Percentiles rank a stretch among this genome's conserved stretches.
Evolutionary conservation across 2,797 vertebrate species (phyloP).

Genomic region (Phylloscopus collybita): DNA sequence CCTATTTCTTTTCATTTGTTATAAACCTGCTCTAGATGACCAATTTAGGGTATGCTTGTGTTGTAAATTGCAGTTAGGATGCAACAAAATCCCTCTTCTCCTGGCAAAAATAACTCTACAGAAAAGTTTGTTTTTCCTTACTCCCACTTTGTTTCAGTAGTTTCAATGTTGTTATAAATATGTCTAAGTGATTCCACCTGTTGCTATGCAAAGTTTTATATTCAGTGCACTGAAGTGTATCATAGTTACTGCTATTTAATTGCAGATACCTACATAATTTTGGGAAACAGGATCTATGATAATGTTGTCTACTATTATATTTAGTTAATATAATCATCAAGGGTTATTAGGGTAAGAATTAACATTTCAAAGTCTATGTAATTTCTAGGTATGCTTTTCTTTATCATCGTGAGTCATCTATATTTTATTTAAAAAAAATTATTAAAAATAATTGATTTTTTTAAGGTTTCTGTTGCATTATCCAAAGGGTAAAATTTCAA

Average conservation of each 20-base stretch:
- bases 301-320: neutral
- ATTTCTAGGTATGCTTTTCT: neutral
- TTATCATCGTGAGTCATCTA: neutral
- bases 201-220: neutral
- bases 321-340: neutral
- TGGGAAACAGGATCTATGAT: neutral
- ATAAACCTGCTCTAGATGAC: neutral
- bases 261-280: neutral
- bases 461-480: neutral
- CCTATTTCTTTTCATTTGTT: neutral
- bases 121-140: neutral
- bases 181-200: accelerated
- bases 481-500: neutral
- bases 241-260: neutral
- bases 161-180: neutral
- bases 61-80: neutral
- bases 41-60: neutral
- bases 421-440: neutral
- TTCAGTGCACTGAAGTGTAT: neutral
- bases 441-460: neutral
- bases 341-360: neutral
- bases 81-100: neutral
- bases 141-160: neutral
- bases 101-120: neutral
- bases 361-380: neutral